Conservation (phyloP, 2,797 vertebrate species). For the Danio aesculapii region DNA sequence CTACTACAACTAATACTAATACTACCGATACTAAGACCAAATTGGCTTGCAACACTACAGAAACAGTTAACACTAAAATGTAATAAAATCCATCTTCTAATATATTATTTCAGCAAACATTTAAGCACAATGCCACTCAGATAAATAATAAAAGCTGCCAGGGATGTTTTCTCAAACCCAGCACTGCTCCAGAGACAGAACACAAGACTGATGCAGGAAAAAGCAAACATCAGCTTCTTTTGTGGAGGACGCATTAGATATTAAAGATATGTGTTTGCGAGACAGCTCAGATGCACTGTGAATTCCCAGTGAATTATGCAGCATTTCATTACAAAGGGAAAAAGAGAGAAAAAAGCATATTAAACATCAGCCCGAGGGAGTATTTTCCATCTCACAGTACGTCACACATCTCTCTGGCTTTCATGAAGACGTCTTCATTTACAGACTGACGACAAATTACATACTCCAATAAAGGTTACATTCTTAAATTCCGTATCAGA, state of each 20-base stretch:
- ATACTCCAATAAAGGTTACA: slow-evolving; percentile 3
- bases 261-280: background rate
- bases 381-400: slow-evolving; percentile 20
- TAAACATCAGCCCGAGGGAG: background rate
- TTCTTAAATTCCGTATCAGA: background rate
- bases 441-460: slow-evolving; percentile 15
- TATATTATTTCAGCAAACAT: background rate
- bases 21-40: too few species aligned
- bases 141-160: background rate
- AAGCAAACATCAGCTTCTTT: slow-evolving; percentile 9
- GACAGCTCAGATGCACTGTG: background rate
- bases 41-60: too few species aligned
- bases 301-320: slow-evolving; percentile 8
- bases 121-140: background rate
- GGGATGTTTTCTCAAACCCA: background rate
- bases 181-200: background rate
- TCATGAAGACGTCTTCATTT: background rate
- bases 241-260: background rate
- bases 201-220: background rate
- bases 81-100: background rate
- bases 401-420: background rate
- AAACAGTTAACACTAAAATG: background rate
- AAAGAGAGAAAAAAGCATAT: background rate
- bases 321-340: slow-evolving; percentile 10
- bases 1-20: too few species aligned